These are phyloP conservation scores for Merops nubicus DNA, from an alignment of 2,113 vertebrate genomes.

Conservation along the genomic window DNA sequence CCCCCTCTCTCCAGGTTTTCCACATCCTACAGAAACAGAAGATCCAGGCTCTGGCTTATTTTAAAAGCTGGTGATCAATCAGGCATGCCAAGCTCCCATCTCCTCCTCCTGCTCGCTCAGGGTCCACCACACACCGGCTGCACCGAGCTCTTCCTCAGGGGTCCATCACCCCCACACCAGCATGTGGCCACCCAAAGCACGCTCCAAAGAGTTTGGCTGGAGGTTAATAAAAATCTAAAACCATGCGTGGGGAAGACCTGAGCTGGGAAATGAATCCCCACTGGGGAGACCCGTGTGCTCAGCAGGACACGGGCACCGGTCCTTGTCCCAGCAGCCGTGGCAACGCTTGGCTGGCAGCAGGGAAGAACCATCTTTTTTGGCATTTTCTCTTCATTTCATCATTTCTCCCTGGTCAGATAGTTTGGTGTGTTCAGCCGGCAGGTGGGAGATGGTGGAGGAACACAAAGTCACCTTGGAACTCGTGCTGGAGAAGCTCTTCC, in stretches of 20 bases:
- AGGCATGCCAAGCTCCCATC: neutral
- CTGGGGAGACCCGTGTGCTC: fast-evolving
- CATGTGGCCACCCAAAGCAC: fast-evolving
- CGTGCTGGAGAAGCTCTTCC: neutral
- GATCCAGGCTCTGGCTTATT: slow-evolving; percentile 15
- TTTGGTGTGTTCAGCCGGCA: neutral
- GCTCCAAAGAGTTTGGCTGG: neutral
- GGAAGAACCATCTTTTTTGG: neutral
- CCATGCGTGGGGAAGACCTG: fast-evolving
- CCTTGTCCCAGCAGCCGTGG: neutral
- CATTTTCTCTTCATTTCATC: neutral
- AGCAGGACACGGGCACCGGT: neutral
- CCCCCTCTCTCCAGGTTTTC: slow-evolving; percentile 45
- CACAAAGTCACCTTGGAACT: neutral
- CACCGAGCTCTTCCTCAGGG: neutral
- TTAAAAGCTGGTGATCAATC: neutral
- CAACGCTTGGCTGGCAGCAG: neutral
- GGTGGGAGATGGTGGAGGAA: neutral
- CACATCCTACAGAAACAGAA: slow-evolving; percentile 39
- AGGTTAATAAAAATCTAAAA: neutral
- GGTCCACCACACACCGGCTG: neutral
- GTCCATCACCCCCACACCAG: neutral
- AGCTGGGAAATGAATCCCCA: neutral
- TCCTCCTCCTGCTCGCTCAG: fast-evolving
- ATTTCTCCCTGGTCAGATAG: fast-evolving